Percentiles rank a stretch among this genome's conserved stretches.
These are phyloP conservation scores for Sinocyclocheilus rhinocerous DNA, from an alignment of 2,113 vertebrate genomes.

Conservation along the genomic window DNA sequence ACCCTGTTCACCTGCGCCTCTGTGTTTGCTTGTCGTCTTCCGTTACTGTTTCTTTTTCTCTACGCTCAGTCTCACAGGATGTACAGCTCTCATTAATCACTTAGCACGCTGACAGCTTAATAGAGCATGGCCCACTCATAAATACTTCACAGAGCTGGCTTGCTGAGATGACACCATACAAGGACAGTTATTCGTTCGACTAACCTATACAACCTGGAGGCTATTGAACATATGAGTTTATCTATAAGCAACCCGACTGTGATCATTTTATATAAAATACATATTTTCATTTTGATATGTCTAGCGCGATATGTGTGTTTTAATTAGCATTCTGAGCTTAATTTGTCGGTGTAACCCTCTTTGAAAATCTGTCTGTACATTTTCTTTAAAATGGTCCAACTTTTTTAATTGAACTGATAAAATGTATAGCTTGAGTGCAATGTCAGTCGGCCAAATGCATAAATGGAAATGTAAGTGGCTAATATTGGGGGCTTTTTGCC, in stretches of 20 bases:
- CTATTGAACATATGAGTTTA: not conserved
- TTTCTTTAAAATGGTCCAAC: not conserved
- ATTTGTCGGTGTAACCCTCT: not conserved
- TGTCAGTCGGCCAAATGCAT: too few relatives aligned
- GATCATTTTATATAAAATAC: not conserved
- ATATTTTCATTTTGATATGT: not conserved
- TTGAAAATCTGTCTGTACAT: not conserved
- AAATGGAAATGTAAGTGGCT: too few relatives aligned
- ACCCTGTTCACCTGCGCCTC: not conserved
- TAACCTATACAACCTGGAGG: conserved; percentile 49
- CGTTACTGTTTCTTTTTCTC: conserved; percentile 58
- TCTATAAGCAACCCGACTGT: not conserved
- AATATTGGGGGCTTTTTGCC: too few relatives aligned
- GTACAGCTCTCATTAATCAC: conserved; percentile 75
- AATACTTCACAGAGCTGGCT: conserved; percentile 71
- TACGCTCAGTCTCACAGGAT: conserved; percentile 53
- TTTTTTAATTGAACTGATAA: not conserved
- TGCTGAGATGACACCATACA: conserved; percentile 55
- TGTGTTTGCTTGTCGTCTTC: conserved; percentile 41
- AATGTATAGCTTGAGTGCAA: too few relatives aligned
- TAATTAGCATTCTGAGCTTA: not conserved
- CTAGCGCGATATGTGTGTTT: not conserved
- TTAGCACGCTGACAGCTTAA: conserved; percentile 71
- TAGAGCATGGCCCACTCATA: conserved; percentile 73
- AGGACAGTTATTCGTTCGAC: conserved; percentile 65